Base-by-base conservation (phyloP, 2,113 vertebrate genomes). In the Coreoperca whiteheadi region DNA sequence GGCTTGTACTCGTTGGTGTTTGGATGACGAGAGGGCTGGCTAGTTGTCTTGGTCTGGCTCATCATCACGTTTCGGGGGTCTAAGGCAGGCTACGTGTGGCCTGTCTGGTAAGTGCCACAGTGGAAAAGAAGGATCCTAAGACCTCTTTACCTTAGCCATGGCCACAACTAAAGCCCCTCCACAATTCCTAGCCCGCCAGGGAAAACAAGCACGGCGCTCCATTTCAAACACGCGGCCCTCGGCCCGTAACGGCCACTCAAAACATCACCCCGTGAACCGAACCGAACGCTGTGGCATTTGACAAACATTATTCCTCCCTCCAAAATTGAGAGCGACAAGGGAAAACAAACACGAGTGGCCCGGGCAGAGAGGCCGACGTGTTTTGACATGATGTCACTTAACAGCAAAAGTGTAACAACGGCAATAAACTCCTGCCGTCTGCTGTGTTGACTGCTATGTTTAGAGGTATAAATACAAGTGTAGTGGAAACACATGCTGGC, bases 371-470 rank as follows among this genome's bases (percentile, higher is more conserved):
- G 56, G 79, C 64, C 50, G 78, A 85, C 51, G 32, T 94, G 92
- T 94, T 95, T 95, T 94, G 92, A 94, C 93, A 93, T 84, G 66
- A 89, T 91, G 93, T 94, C 91, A 93, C 88, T 92, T 92, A 89
- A 91, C 87, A 74, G 88, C 86, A 85, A 83, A 90, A 92, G 87
- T 91, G 90, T 89, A 88, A 93, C 83, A 51, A 88, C 34, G 88
- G 93, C 92, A 92, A 91, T 90, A 91, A 94, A 94, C 89, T 86
- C 86, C 87, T 78, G 86, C 79, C 65, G 82, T 84, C 88, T 77
- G 76, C 92, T 73, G 79, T 88, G 90, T 90, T 92, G 92, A 92
- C 90, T 90, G 88, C 85, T 82, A 39, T 89, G 91, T 93, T 93
- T 87, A 67, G 88, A 84, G 84, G 88, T 84, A 88, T 85, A 83